Evolutionary conservation across 2,797 vertebrate species (phyloP), one percentile per base, ranked within the genome.

Genomic region (Smutsia gigantea): DNA sequence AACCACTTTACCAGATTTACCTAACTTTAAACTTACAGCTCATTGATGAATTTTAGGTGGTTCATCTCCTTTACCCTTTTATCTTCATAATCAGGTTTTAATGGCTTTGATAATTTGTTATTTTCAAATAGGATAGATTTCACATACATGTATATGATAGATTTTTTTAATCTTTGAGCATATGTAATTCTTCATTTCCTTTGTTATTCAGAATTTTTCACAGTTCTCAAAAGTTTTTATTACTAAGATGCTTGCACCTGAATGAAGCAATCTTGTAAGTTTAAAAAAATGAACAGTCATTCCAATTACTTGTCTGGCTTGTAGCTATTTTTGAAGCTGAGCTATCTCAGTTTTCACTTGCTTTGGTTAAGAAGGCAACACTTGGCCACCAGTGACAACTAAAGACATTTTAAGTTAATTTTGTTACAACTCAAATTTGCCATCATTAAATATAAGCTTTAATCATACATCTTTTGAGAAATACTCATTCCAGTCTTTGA

Each of bases 21-120:
- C 53, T 94, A 78, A 72, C 89, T 74, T 87, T 81, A 87, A 77
- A 46, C 69, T 59, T 78, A 1, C n/a, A 64, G 31, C 34, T 51
- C 59, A 51, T 75, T 87, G 77, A 74, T 75, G 42, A 49, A 63
- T 94, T 85, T 94, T 87, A 91, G 68, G 21, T 96, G 49, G 10
- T 74, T 59, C 53, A 37, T 53, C 21, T 69, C 23, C 25, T 78
- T 94, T 87, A 57, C 13, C 9, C 21, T 83, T 86, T 71, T 69
- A 55, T 66, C 37, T 92, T 92, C 23, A 64, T 77, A 75, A 68
- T 87, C 29, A 46, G 34, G 19, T 75, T 82, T 91, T 63, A 72
- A n/a, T 96, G 72, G 23, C 63, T 96, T 96, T 72, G 55, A 64
- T 64, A 55, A 63, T 94, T 92, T 89, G 8, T 79, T 88, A 71